These are phyloP conservation scores for Steatornis caripensis DNA, from an alignment of 2,113 vertebrate species.

Conservation along the genomic window DNA sequence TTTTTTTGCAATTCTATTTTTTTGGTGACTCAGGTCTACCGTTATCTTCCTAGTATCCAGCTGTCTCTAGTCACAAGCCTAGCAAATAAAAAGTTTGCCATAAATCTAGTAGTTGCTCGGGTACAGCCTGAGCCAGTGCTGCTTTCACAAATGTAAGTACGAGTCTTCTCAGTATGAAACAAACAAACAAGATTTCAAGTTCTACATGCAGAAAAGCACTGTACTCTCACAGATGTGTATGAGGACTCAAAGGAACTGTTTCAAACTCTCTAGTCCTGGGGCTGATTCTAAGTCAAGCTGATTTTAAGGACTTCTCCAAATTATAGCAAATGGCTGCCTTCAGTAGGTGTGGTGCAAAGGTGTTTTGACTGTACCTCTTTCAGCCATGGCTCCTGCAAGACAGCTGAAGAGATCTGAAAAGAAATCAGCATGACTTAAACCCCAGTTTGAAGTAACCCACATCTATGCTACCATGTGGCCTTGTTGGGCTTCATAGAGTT, in stretches of 20 bases:
- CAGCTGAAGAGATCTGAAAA: neutral
- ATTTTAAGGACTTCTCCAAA: neutral
- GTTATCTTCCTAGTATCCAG: neutral
- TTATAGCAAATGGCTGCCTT: neutral
- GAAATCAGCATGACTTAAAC: neutral
- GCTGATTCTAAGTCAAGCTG: neutral
- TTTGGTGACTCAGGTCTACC: slow-evolving; percentile 23
- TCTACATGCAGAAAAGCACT: neutral
- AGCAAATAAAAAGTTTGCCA: neutral
- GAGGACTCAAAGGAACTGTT: neutral
- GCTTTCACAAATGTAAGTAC: neutral
- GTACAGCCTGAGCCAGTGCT: neutral
- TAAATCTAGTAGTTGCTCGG: slow-evolving; percentile 20
- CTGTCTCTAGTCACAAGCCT: slow-evolving; percentile 10
- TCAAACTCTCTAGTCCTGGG: neutral
- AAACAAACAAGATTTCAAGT: neutral
- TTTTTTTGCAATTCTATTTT: neutral
- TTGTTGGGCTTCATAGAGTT: neutral
- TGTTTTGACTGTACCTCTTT: neutral
- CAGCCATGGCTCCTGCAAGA: neutral
- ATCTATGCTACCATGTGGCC: neutral
- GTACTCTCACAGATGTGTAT: neutral
- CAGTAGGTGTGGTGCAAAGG: neutral
- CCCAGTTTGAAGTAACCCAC: neutral
- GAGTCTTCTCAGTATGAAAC: neutral